Percentiles rank a stretch among this genome's conserved stretches.
Evolutionary conservation across 2,888 invertebrate species (phyloP).

Genomic region (Cheilosia impressa): DNA sequence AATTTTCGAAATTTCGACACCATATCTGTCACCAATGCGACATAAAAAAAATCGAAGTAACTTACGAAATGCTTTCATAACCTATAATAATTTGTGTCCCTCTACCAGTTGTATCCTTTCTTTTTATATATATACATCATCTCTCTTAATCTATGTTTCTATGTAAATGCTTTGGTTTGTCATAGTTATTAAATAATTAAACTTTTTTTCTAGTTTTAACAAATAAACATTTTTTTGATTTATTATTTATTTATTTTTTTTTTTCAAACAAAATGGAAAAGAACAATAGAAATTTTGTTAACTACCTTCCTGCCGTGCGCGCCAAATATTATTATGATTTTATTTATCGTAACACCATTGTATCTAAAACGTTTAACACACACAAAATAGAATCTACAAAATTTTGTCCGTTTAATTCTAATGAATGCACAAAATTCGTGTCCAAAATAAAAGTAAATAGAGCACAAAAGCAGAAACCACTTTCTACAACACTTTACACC

Average conservation of each 20-base stretch:
- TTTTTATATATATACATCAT: not conserved
- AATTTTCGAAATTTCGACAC: too few species aligned
- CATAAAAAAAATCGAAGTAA: too few species aligned
- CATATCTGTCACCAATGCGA: too few species aligned
- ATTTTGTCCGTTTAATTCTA: constrained; percentile 29
- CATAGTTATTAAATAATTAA: constrained; percentile 54
- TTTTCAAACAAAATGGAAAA: constrained; percentile 62
- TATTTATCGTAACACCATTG: constrained; percentile 74
- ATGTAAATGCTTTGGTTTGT: constrained; percentile 32
- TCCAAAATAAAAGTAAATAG: constrained; percentile 28
- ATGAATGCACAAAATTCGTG: constrained; percentile 39
- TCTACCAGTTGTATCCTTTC: not conserved
- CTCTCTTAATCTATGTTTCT: not conserved
- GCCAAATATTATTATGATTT: constrained; percentile 78
- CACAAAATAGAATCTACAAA: constrained; percentile 5
- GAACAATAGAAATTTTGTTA: constrained; percentile 67
- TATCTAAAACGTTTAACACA: constrained; percentile 67
- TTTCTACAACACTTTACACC: constrained; percentile 40
- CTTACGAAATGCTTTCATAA: too few species aligned
- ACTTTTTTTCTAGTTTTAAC: constrained; percentile 59
- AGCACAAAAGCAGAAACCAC: constrained; percentile 44
- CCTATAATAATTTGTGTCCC: too few species aligned
- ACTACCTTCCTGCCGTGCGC: constrained; percentile 83
- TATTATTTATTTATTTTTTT: constrained; percentile 57
- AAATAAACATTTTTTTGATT: constrained; percentile 67